A percentile compares a stretch with the other conserved stretches of the same genome.
Conservation (phyloP, 2,888 invertebrate genomes). For the Erynnis tages region DNA sequence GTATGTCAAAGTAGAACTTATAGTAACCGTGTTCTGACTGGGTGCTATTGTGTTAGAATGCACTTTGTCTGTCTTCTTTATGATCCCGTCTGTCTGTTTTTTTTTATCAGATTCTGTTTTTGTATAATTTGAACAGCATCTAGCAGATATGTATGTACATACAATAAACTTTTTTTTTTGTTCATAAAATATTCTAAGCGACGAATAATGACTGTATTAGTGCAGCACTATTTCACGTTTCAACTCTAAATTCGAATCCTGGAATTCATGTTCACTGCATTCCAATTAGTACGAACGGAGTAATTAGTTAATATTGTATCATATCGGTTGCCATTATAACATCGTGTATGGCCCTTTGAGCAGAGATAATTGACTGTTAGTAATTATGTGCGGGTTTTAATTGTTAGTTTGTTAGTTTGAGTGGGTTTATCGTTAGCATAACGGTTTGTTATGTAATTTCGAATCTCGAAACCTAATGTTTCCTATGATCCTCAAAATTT, state of each 20-base stretch:
- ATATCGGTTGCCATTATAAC: slow-evolving; percentile 15
- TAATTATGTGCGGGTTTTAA: slow-evolving; percentile 8
- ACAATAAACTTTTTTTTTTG: too few relatives aligned
- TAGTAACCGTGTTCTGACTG: too few relatives aligned
- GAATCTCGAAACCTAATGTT: neutral
- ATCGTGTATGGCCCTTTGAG: slow-evolving; percentile 10
- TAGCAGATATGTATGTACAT: too few relatives aligned
- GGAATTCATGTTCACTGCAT: slow-evolving; percentile 14
- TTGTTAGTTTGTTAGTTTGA: slow-evolving; percentile 6
- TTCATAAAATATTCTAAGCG: too few relatives aligned
- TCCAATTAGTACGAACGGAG: slow-evolving; percentile 22
- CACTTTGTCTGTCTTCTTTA: too few relatives aligned
- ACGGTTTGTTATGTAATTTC: neutral
- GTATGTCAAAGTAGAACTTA: too few relatives aligned
- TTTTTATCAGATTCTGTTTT: too few relatives aligned
- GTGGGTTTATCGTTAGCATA: neutral
- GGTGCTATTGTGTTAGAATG: too few relatives aligned
- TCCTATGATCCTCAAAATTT: too few relatives aligned
- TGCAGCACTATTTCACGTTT: neutral
- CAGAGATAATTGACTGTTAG: slow-evolving; percentile 16
- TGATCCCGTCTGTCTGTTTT: too few relatives aligned
- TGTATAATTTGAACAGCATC: too few relatives aligned
- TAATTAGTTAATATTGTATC: slow-evolving; percentile 21
- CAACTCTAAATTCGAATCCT: neutral
- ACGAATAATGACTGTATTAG: neutral